A percentile compares a stretch with the other conserved stretches of the same genome.
Conservation (phyloP, 23 tunicate genomes). For the Diplosoma virens region DNA sequence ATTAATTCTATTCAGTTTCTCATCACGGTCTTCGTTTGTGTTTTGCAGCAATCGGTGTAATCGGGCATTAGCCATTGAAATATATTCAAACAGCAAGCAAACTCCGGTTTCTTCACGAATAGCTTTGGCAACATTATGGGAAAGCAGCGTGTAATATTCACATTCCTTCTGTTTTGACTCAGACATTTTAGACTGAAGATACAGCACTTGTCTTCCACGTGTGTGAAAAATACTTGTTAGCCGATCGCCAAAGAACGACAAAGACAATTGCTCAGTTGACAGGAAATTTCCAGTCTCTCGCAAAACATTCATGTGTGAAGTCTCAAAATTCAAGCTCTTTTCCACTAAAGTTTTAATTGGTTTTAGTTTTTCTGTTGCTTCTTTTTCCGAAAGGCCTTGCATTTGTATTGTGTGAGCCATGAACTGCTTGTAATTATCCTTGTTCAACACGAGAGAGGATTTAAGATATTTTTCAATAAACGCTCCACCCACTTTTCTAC, state of each 20-base stretch:
- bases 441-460: neutral
- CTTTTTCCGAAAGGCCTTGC: neutral
- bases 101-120: slow-evolving; percentile 23
- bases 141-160: slow-evolving; percentile 43
- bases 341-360: neutral
- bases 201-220: slow-evolving; percentile 59
- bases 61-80: slow-evolving; percentile 38
- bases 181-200: slow-evolving; percentile 26
- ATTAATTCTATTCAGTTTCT: slow-evolving; percentile 13
- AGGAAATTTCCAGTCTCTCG: slow-evolving; percentile 24
- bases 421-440: slow-evolving; percentile 12
- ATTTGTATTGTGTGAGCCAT: neutral
- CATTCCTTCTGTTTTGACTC: slow-evolving; percentile 3
- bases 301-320: neutral
- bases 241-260: slow-evolving; percentile 38
- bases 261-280: neutral
- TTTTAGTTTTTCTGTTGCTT: neutral
- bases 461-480: slow-evolving; percentile 7
- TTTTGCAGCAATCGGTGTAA: slow-evolving; percentile 47
- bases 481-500: slow-evolving; percentile 7
- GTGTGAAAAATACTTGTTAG: slow-evolving; percentile 60
- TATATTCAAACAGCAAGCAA: slow-evolving; percentile 49
- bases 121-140: slow-evolving; percentile 27
- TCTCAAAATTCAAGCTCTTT: neutral
- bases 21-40: slow-evolving; percentile 12